Base-by-base conservation (phyloP, 2,797 vertebrate genomes). In the Mastacembelus armatus region DNA sequence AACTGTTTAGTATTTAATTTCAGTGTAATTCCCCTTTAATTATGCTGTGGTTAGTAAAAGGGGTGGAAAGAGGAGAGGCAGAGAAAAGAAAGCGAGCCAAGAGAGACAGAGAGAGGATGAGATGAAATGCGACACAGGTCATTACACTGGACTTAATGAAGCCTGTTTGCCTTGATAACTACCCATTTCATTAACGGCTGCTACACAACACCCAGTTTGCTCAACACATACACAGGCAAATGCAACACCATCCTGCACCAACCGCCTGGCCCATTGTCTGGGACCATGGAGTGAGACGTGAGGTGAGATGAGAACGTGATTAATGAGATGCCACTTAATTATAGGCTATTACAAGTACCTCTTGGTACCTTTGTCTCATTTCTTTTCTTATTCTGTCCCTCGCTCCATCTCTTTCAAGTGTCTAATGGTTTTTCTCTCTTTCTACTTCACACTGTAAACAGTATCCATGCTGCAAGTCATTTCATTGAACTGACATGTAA, bases 81-180 rank as follows among this genome's bases (percentile, higher is more conserved):
- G 51, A 21, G 12, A 14, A 3, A 7, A 29, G 15, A 19, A 10
- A 39, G 7, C 10, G n/a, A 48, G 21, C 21, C 16, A 11, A 38
- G 49, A 27, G 66, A 58, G 71, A 63, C 49, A 47, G 5, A n/a
- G 24, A 50, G 52, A 51, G 67, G 52, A 64, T 32, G 71, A 61
- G 61, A 74, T 77, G 64, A 74, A 78, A 77, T 69, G 83, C 68
- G 75, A 81, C 80, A 83, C 81, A 83, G 82, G 86, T 84, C 86
- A 86, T 90, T 90, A 87, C 32, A 42, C 81, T 74, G 77, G 75
- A 77, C 71, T 81, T 86, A 88, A 88, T 88, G 85, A 85, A 85
- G 74, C 85, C 79, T 78, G 80, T 80, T 85, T 74, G 74, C 66
- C 61, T 86, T 85, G 78, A 85, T 88, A 85, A 79, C 68, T 78